Evolutionary conservation across 2,888 invertebrate species (phyloP).

Genomic region (Heteromurus nitidus): DNA sequence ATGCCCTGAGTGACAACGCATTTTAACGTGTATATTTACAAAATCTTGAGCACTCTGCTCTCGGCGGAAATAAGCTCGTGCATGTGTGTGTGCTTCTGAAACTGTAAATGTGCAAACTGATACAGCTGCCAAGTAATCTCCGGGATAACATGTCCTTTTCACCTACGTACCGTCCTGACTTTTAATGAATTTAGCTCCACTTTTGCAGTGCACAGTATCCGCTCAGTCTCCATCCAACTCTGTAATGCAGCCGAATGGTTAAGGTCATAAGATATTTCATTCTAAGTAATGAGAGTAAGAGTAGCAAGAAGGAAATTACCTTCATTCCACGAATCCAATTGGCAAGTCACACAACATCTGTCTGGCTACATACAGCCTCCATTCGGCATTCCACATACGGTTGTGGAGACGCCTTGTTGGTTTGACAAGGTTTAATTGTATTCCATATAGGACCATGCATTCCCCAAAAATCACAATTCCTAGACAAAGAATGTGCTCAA

Average conservation of each 20-base stretch:
- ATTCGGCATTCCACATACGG: too few species aligned
- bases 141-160: slow-evolving; percentile 18
- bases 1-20: too few species aligned
- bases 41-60: not conserved
- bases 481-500: too few species aligned
- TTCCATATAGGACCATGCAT: too few species aligned
- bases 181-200: slow-evolving; percentile 32
- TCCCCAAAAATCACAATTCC: too few species aligned
- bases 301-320: slow-evolving; percentile 32
- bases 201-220: not conserved
- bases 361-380: slow-evolving; percentile 10
- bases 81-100: too few species aligned
- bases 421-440: too few species aligned
- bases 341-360: slow-evolving; percentile 23
- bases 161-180: slow-evolving; percentile 1
- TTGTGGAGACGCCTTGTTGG: too few species aligned
- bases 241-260: not conserved
- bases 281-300: slow-evolving; percentile 21
- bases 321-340: slow-evolving; percentile 29
- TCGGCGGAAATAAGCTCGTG: not conserved
- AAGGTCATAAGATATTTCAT: slow-evolving; percentile 25
- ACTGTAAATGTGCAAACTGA: slow-evolving; percentile 1
- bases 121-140: slow-evolving; percentile 22
- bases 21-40: not conserved
- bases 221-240: slow-evolving; percentile 1